These are phyloP conservation scores for Acromyrmex charruanus DNA, from an alignment of 1,140 invertebrate species.

Conservation along the genomic window DNA sequence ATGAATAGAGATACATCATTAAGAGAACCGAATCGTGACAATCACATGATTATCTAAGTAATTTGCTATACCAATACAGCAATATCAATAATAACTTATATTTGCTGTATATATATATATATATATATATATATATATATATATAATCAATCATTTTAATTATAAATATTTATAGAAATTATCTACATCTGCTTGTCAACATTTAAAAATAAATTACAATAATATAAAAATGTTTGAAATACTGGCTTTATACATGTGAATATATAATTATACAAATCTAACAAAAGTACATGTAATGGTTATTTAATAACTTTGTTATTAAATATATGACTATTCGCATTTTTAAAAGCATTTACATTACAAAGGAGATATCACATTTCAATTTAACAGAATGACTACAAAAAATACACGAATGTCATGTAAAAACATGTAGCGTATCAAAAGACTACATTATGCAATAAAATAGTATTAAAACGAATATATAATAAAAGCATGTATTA, in stretches of 20 bases:
- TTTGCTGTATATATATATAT: too few relatives aligned
- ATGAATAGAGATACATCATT: too few relatives aligned
- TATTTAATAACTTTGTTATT: neutral
- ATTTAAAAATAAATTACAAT: neutral
- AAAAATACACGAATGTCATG: neutral
- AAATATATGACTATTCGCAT: neutral
- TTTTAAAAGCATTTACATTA: constrained; percentile 8
- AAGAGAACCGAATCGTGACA: too few relatives aligned
- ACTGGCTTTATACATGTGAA: neutral
- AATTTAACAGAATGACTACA: constrained; percentile 1
- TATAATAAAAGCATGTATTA: too few relatives aligned
- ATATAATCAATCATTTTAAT: too few relatives aligned
- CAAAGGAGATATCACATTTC: neutral
- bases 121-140: too few relatives aligned
- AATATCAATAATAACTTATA: too few relatives aligned
- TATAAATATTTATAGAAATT: too few relatives aligned
- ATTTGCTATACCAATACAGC: too few relatives aligned
- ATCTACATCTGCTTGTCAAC: neutral
- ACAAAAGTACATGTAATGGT: neutral
- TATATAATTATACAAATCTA: neutral
- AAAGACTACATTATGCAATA: neutral
- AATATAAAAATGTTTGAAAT: too few relatives aligned
- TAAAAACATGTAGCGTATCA: constrained; percentile 4
- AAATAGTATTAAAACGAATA: too few relatives aligned
- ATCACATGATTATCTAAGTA: neutral